Base-by-base conservation (phyloP, 2,888 invertebrate genomes). In the Erebia aethiops region DNA sequence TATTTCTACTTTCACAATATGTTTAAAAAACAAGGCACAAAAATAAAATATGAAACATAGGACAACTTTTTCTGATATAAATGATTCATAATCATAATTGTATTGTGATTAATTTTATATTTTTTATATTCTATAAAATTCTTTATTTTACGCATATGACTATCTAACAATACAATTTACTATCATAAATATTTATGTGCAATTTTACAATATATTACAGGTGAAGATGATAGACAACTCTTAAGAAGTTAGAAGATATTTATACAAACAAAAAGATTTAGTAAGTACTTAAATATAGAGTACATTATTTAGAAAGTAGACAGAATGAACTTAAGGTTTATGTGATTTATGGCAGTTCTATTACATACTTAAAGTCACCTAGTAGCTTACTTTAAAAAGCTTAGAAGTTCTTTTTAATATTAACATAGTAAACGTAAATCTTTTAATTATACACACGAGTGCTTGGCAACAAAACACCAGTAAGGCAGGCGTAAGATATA, bases 21-120 rank as follows among this genome's bases (percentile, higher is more conserved):
- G 54, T 64, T 63, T 51, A 43, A 69, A n/a, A 73, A 74, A 70
- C 67, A 74, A 74, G 73, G 71, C 73, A 74, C 71, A 56, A 11
- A 71, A 74, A 69, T 8, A 41, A 74, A 71, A 74, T 41, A 52
- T 51, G 41, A 51, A 54, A 21, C 1, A 52, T 21, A 62, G 10
- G 14, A 54, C 7, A 21, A 51, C n/a, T 8, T 35, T 66, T 18
- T 57, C n/a, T 35, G 8, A 43, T 54, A 26, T 10, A 18, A 57
- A 21, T 57, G 13, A 26, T 52, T 52, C 5, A 52, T 43, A 49
- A 26, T 14, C 26, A 61, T 46, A 43, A 21, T n/a, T n/a, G n/a
- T 21, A 61, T 41, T 41, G 52, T 21, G 26, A 57, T 58, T 43
- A 18, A 63, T 56, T 69, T 62, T 7, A 62, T 62, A 26, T 43